Evolutionary conservation across 2,113 vertebrate genomes (phyloP).

Genomic region (Bos taurus): DNA sequence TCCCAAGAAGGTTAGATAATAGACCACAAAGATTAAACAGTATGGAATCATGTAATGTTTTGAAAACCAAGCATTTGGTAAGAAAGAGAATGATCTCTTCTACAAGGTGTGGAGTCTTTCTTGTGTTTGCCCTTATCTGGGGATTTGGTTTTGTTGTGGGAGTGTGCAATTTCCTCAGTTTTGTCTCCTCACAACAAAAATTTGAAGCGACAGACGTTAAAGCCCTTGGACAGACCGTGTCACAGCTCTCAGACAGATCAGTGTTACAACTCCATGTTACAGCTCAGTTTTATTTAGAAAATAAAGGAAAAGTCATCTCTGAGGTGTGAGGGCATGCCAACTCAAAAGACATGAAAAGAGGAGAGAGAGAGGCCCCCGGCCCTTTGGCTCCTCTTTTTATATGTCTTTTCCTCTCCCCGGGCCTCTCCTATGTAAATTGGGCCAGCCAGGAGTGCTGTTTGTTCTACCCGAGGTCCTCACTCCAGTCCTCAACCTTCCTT

Average conservation of each 20-base stretch:
- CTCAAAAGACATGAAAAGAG: background rate
- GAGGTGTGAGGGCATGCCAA: background rate
- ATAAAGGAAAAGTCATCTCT: background rate
- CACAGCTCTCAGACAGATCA: background rate
- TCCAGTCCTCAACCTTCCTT: accelerated
- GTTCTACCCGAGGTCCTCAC: background rate
- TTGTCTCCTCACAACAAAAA: background rate
- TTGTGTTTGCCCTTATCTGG: background rate
- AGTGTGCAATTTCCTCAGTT: background rate
- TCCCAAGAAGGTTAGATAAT: background rate
- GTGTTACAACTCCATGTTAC: background rate
- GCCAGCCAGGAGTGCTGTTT: background rate
- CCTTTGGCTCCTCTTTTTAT: background rate
- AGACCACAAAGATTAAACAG: background rate
- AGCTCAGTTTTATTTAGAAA: background rate
- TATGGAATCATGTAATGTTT: background rate
- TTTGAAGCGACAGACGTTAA: background rate
- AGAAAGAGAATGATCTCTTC: conserved; percentile 4
- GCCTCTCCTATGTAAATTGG: background rate
- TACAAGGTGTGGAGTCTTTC: background rate
- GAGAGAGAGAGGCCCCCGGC: background rate
- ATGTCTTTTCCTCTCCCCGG: too few relatives aligned
- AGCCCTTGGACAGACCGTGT: background rate
- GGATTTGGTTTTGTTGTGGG: background rate
- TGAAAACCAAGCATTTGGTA: conserved; percentile 40